These are phyloP conservation scores for Cheilosia vernalis DNA, from an alignment of 2,888 invertebrate species.

Conservation along the genomic window DNA sequence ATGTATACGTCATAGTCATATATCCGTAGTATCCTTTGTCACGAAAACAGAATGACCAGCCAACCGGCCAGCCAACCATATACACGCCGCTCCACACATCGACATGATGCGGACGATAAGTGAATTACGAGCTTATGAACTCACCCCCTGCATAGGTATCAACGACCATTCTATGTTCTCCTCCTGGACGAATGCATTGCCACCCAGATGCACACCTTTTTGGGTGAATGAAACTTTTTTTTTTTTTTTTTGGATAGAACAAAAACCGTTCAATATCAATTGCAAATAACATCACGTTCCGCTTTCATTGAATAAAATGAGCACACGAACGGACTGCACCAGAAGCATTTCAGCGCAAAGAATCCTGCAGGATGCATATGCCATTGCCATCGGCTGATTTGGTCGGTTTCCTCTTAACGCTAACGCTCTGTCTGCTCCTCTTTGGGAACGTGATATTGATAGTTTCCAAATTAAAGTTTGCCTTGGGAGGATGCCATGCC, in stretches of 20 bases:
- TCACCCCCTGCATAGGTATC: slow-evolving; percentile 3
- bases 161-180: neutral
- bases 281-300: slow-evolving; percentile 62
- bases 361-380: slow-evolving; percentile 38
- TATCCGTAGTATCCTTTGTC: neutral
- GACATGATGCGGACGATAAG: slow-evolving; percentile 24
- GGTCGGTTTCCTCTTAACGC: slow-evolving; percentile 30
- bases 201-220: slow-evolving; percentile 5
- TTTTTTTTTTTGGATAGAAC: neutral
- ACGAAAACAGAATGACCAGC: slow-evolving; percentile 16
- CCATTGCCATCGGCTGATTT: slow-evolving; percentile 14
- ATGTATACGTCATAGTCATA: slow-evolving; percentile 13
- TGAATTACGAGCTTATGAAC: slow-evolving; percentile 33
- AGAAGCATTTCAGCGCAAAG: slow-evolving; percentile 14
- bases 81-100: slow-evolving; percentile 1
- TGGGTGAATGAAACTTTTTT: slow-evolving; percentile 4
- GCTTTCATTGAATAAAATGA: slow-evolving; percentile 56
- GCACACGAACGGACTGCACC: slow-evolving; percentile 32
- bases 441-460: slow-evolving; percentile 50
- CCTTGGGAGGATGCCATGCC: neutral
- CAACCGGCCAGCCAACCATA: neutral
- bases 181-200: neutral
- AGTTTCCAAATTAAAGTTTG: slow-evolving; percentile 41
- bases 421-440: neutral
- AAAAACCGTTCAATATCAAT: slow-evolving; percentile 42